These are phyloP conservation scores for Notarius quadriscutis DNA, from an alignment of 2,113 vertebrate species.

Conservation along the genomic window DNA sequence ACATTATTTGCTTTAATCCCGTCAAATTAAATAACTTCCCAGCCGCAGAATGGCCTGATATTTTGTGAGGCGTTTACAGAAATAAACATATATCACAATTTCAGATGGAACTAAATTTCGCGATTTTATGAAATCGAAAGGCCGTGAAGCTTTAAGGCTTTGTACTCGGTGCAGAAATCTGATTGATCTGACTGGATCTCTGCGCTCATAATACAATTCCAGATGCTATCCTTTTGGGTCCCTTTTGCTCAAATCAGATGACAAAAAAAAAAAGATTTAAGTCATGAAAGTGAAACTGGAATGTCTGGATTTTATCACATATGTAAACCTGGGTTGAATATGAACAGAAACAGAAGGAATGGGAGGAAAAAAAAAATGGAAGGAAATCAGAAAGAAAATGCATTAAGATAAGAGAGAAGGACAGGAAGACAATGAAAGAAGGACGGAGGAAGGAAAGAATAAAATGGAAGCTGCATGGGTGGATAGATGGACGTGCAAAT, in stretches of 20 bases:
- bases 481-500: not conserved
- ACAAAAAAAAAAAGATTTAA: not conserved
- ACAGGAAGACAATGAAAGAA: not conserved
- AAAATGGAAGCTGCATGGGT: no score
- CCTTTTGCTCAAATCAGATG: not conserved
- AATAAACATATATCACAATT: no score
- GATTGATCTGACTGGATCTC: not conserved
- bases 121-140: no score
- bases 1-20: no score
- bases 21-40: no score
- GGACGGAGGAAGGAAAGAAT: not conserved
- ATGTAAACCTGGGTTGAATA: fast-evolving
- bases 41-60: no score
- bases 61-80: no score
- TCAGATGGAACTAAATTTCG: no score
- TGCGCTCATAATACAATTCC: not conserved
- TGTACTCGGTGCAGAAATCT: not conserved
- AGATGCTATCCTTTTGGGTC: not conserved
- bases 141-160: not conserved
- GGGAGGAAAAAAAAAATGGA: not conserved
- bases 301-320: not conserved
- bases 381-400: not conserved
- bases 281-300: not conserved
- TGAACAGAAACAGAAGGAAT: not conserved
- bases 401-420: not conserved